These are phyloP conservation scores for Bellardia bayeri DNA, from an alignment of 2,888 invertebrate genomes.

Conservation along the genomic window DNA sequence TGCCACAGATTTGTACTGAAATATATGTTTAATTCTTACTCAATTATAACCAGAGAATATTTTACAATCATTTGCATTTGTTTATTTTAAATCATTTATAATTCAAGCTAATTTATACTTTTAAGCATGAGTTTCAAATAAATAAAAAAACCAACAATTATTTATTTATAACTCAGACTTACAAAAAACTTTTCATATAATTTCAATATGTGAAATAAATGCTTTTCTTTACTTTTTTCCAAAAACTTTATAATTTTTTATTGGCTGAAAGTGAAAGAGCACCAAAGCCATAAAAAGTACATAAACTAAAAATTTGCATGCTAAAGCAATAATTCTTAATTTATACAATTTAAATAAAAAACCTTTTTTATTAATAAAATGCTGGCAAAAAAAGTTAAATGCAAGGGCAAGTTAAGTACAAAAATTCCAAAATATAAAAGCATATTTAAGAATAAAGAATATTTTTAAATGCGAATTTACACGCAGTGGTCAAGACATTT, in stretches of 20 bases:
- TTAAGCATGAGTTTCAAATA: no score
- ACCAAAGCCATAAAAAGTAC: not conserved
- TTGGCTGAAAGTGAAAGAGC: constrained; percentile 39
- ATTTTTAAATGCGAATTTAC: constrained; percentile 46
- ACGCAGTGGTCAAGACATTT: constrained; percentile 35
- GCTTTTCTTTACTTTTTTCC: not conserved
- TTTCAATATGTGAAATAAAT: constrained; percentile 68
- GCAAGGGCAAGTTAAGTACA: not conserved
- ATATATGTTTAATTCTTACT: no score
- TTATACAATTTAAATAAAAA: constrained; percentile 77
- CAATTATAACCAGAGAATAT: no score
- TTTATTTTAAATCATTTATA: not conserved
- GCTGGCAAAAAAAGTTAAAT: constrained; percentile 29
- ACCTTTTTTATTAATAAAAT: constrained; percentile 65
- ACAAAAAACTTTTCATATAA: not conserved
- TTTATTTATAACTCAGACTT: not conserved
- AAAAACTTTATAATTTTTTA: constrained; percentile 48
- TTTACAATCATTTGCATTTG: not conserved
- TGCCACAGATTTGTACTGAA: no score
- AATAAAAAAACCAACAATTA: no score
- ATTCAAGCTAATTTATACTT: not conserved
- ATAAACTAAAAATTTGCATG: constrained; percentile 80
- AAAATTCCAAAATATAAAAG: constrained; percentile 39
- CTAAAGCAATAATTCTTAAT: constrained; percentile 83
- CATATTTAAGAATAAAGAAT: constrained; percentile 44